phyloP scores from a whole-genome alignment of 53 echinoderm and acorn worm genomes.

The Stichopus horrens region DNA sequence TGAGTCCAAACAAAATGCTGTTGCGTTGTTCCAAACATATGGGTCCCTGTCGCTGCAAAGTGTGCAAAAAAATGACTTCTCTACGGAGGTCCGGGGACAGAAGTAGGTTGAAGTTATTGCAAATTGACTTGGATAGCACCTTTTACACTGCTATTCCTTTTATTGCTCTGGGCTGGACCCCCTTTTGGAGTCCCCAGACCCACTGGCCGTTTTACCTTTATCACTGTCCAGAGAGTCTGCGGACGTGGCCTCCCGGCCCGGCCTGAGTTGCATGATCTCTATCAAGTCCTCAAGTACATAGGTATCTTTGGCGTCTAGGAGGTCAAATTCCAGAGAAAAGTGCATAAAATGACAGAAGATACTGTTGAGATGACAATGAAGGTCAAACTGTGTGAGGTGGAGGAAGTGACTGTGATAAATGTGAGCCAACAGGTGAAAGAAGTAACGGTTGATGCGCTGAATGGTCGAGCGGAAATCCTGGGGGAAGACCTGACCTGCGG shows the following conservation, averaged over 20 bases:
- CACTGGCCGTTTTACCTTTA: neutral
- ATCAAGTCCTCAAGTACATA: constrained; percentile 84
- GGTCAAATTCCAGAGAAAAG: constrained; percentile 76
- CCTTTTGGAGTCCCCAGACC: neutral
- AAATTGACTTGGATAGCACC: too few species aligned
- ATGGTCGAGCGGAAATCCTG: constrained; percentile 78
- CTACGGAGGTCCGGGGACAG: too few species aligned
- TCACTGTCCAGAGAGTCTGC: neutral
- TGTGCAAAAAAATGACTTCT: too few species aligned
- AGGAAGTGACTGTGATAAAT: constrained; percentile 92
- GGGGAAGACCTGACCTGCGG: constrained; percentile 95
- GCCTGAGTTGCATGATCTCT: constrained; percentile 66
- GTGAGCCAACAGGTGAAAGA: constrained; percentile 91
- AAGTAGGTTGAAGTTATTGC: too few species aligned
- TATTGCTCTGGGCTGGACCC: constrained; percentile 26
- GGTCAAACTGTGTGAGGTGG: constrained; percentile 69
- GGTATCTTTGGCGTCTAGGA: constrained; percentile 75
- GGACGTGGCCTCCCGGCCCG: neutral
- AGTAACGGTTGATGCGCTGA: constrained; percentile 72
- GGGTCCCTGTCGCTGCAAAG: too few species aligned
- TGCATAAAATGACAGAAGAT: constrained; percentile 83
- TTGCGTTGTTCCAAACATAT: too few species aligned
- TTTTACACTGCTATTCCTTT: too few species aligned
- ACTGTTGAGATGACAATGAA: constrained; percentile 89
- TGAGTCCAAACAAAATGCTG: too few species aligned